Percentiles rank a stretch among this genome's conserved stretches.
phyloP scores from a whole-genome alignment of 2,113 vertebrate genomes.

The Eonycteris spelaea region DNA sequence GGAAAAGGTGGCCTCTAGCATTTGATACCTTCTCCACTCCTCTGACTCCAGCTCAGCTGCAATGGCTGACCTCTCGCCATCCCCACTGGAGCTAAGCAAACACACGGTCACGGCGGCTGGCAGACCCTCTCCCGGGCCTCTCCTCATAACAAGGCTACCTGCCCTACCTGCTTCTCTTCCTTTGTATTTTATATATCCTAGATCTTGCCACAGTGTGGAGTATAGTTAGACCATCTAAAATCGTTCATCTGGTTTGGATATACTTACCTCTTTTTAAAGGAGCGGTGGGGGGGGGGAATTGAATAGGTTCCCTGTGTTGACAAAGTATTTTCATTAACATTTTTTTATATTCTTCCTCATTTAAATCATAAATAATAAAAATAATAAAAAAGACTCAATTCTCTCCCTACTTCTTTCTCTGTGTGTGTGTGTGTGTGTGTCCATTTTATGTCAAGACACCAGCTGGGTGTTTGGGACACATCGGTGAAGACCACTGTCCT shows the following conservation, averaged over 20 bases:
- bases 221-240: not conserved
- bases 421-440: too few species aligned
- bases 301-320: not conserved
- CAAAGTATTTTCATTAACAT: not conserved
- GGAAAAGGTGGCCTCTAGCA: not conserved
- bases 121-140: not conserved
- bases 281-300: not conserved
- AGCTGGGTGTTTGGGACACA: not conserved
- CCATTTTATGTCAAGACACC: not conserved
- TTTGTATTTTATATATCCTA: not conserved
- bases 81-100: not conserved
- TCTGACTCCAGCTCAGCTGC: not conserved
- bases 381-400: too few species aligned
- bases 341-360: not conserved
- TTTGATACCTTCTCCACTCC: fast-evolving
- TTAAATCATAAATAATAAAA: too few species aligned
- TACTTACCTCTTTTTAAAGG: not conserved
- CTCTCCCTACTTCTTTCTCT: not conserved
- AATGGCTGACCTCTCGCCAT: not conserved
- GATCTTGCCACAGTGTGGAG: not conserved
- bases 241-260: not conserved
- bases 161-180: not conserved
- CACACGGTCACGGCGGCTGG: fast-evolving
- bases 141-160: not conserved
- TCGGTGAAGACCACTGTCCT: not conserved